Conservation (phyloP, 2,113 vertebrate species). For the Hyperopisus bebe region DNA sequence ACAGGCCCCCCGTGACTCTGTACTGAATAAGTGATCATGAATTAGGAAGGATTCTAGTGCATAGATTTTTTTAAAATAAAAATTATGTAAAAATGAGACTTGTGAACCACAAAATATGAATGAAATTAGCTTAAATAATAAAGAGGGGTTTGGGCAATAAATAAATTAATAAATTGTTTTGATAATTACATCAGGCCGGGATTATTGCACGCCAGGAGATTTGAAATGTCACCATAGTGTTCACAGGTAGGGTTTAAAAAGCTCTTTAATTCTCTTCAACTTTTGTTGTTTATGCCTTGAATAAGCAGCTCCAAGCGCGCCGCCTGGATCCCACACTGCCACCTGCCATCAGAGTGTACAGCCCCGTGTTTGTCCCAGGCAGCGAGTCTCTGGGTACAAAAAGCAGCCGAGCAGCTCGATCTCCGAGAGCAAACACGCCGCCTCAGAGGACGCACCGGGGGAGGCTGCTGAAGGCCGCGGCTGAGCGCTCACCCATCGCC, state of each 20-base stretch:
- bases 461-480: constrained; percentile 17
- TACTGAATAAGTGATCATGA: background rate
- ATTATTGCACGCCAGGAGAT: background rate
- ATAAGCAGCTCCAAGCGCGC: background rate
- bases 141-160: background rate
- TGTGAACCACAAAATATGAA: background rate
- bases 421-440: constrained; percentile 13
- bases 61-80: background rate
- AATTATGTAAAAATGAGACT: background rate
- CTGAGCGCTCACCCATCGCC: constrained; percentile 15
- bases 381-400: constrained; percentile 12
- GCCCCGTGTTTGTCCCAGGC: constrained; percentile 14
- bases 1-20: background rate
- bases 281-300: background rate
- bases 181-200: background rate
- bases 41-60: background rate
- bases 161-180: background rate
- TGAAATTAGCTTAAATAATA: background rate
- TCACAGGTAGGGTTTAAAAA: background rate
- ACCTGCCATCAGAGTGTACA: background rate
- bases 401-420: constrained; percentile 23
- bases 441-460: constrained; percentile 21
- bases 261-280: background rate
- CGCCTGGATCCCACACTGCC: background rate
- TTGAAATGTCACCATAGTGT: background rate